phyloP scores from a whole-genome alignment of 2,113 vertebrate species.

The Morphnarchus princeps region DNA sequence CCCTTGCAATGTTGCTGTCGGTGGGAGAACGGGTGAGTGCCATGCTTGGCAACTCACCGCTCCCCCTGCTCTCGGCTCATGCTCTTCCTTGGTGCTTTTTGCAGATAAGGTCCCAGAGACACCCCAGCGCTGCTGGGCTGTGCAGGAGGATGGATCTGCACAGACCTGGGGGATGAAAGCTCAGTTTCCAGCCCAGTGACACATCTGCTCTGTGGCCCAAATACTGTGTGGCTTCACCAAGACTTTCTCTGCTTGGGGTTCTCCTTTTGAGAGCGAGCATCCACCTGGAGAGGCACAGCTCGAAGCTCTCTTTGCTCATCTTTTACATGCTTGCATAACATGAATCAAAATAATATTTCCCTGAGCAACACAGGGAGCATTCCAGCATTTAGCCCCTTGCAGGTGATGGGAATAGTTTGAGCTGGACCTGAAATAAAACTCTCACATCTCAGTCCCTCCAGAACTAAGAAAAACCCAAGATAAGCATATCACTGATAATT shows the following conservation, averaged over 20 bases:
- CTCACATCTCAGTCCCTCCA: not conserved
- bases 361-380: not conserved
- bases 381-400: not conserved
- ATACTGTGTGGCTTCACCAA: fast-evolving
- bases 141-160: not conserved
- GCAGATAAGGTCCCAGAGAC: not conserved
- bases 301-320: fast-evolving
- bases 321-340: fast-evolving
- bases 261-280: not conserved
- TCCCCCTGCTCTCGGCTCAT: not conserved
- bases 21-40: fast-evolving
- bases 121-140: not conserved
- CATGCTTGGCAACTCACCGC: fast-evolving
- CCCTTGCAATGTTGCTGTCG: fast-evolving
- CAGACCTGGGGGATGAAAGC: not conserved
- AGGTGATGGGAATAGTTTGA: not conserved
- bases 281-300: not conserved
- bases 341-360: not conserved
- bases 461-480: not conserved
- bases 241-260: not conserved
- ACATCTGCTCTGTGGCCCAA: not conserved
- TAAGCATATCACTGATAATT: fast-evolving
- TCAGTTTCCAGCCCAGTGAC: not conserved
- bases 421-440: not conserved
- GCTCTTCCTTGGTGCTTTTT: not conserved